These are phyloP conservation scores for Lophotriccus pileatus DNA, from an alignment of 2,797 vertebrate genomes.

Conservation along the genomic window DNA sequence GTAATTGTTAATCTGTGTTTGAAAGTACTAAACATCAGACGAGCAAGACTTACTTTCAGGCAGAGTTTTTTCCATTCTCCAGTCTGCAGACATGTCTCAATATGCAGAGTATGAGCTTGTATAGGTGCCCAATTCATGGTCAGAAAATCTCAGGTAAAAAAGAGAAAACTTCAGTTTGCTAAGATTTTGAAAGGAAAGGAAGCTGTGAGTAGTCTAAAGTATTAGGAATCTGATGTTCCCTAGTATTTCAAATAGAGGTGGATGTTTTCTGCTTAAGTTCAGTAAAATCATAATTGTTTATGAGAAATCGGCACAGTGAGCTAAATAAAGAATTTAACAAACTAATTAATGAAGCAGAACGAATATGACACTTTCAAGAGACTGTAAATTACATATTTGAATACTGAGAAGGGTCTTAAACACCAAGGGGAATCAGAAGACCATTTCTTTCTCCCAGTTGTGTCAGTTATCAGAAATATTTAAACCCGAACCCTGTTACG, in stretches of 20 bases:
- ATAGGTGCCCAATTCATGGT: rapidly evolving
- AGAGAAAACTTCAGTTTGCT: background rate
- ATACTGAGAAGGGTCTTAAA: background rate
- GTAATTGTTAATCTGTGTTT: background rate
- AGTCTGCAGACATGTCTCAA: background rate
- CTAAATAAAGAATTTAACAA: background rate
- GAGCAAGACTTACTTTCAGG: background rate
- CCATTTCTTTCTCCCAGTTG: background rate
- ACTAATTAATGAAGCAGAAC: background rate
- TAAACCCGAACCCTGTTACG: background rate
- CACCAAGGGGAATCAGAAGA: background rate
- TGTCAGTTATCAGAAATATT: background rate
- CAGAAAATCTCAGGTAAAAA: background rate
- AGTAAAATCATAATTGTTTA: background rate
- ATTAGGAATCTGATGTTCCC: background rate
- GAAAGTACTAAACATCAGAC: background rate
- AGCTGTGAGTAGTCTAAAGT: background rate
- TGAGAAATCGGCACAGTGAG: background rate
- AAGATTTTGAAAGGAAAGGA: background rate
- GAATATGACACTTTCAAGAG: background rate
- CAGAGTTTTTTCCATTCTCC: background rate
- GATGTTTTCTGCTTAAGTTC: background rate
- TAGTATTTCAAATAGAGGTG: background rate
- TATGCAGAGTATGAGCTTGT: background rate
- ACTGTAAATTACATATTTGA: background rate